Conservation (phyloP, 2,888 invertebrate genomes). For the Alviniconcha strummeri region DNA sequence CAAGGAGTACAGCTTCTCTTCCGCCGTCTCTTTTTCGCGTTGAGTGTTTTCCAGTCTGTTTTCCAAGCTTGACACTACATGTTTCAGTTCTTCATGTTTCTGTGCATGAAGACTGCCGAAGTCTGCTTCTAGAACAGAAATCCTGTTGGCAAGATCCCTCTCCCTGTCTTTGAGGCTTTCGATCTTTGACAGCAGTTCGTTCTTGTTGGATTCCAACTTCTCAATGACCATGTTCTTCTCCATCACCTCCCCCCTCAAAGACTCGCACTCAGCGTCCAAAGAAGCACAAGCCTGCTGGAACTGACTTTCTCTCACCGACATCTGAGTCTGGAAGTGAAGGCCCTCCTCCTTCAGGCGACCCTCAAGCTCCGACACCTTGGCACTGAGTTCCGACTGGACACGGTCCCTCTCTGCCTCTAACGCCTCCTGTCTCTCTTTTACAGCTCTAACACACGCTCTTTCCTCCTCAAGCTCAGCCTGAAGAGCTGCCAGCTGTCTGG, state of each 20-base stretch:
- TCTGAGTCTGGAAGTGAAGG: background rate
- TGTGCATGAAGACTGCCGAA: conserved; percentile 15
- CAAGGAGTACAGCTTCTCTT: conserved; percentile 8
- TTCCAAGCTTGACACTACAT: conserved; percentile 26
- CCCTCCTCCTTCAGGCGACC: background rate
- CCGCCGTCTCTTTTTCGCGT: conserved; percentile 20
- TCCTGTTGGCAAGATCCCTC: background rate
- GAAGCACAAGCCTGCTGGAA: conserved; percentile 3
- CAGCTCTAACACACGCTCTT: background rate
- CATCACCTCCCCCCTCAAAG: conserved; percentile 29
- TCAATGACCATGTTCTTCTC: conserved; percentile 36
- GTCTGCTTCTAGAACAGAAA: conserved; percentile 28
- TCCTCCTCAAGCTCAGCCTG: conserved; percentile 13
- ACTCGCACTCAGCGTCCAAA: conserved; percentile 29
- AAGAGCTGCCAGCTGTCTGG: background rate
- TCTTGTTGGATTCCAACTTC: conserved; percentile 31
- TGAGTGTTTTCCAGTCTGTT: conserved; percentile 32
- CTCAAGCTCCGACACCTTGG: conserved; percentile 10
- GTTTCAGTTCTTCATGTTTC: conserved; percentile 29
- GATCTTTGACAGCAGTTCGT: conserved; percentile 26
- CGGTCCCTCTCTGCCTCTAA: conserved; percentile 22
- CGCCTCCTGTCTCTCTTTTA: background rate
- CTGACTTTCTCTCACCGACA: conserved; percentile 16
- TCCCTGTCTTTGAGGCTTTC: conserved; percentile 25
- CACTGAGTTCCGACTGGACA: background rate